A percentile compares a stretch with the other conserved stretches of the same genome.
phyloP scores from a whole-genome alignment of 1,140 invertebrate species.

The Drosophila carrolli region DNA sequence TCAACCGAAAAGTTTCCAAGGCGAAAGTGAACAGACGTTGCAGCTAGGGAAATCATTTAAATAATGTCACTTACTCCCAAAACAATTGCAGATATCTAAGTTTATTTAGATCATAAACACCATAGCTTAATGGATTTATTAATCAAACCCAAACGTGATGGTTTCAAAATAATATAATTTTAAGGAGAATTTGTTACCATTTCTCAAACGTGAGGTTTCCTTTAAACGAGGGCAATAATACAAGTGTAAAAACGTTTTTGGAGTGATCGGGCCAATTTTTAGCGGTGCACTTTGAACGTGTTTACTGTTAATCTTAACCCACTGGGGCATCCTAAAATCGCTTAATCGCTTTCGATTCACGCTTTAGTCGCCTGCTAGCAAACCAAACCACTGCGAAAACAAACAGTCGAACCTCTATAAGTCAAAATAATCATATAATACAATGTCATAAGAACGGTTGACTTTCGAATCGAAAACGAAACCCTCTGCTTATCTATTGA shows the following conservation, averaged over 20 bases:
- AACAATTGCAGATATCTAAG: background rate
- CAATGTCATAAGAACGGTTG: background rate
- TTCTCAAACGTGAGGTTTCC: background rate
- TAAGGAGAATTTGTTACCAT: background rate
- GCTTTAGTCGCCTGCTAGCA: constrained; percentile 26
- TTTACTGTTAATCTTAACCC: constrained; percentile 18
- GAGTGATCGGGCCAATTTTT: background rate
- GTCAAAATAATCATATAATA: background rate
- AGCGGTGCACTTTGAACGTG: constrained; percentile 26
- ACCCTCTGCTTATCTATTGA: too few relatives aligned
- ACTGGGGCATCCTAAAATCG: background rate
- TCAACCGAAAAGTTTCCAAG: constrained; percentile 39
- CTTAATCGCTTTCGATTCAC: constrained; percentile 13
- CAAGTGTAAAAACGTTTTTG: background rate
- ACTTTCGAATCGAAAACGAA: too few relatives aligned
- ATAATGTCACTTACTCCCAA: background rate
- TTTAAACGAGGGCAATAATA: constrained; percentile 2
- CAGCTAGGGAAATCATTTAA: background rate
- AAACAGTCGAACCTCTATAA: background rate
- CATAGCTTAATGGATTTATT: too few relatives aligned
- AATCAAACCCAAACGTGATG: constrained; percentile 4
- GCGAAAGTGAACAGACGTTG: constrained; percentile 54
- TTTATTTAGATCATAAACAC: too few relatives aligned
- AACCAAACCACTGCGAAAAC: background rate
- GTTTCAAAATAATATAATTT: background rate